Conservation (phyloP, 2,888 invertebrate species). For the Pegoplata infirma region DNA sequence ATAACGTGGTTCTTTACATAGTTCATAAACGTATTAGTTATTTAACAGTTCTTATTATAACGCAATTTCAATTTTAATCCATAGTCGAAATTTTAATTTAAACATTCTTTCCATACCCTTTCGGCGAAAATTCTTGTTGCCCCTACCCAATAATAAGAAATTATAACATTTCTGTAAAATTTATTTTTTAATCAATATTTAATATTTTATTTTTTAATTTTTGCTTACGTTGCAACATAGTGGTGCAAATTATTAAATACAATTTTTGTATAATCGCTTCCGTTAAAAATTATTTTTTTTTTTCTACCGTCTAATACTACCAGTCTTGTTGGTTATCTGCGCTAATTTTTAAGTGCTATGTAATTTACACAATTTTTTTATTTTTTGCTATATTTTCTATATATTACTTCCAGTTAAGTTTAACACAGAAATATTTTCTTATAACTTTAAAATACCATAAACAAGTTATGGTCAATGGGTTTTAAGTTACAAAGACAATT, state of each 20-base stretch:
- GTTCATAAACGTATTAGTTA: no score
- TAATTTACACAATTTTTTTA: slow-evolving; percentile 46
- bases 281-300: slow-evolving; percentile 13
- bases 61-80: no score
- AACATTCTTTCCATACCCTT: no score
- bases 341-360: slow-evolving; percentile 44
- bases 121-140: no score
- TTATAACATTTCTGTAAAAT: background rate
- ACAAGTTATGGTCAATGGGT: slow-evolving; percentile 4
- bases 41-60: no score
- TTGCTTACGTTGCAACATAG: slow-evolving; percentile 15
- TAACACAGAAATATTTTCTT: background rate
- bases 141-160: background rate
- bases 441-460: background rate
- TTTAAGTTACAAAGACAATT: background rate
- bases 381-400: slow-evolving; percentile 1
- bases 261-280: slow-evolving; percentile 32
- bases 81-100: no score
- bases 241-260: slow-evolving; percentile 21
- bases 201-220: background rate
- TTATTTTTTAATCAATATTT: slow-evolving; percentile 1
- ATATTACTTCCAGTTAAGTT: background rate
- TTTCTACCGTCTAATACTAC: background rate
- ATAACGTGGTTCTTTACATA: no score
- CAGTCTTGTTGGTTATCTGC: slow-evolving; percentile 1